These are phyloP conservation scores for Zaprionus kolodkinae DNA, from an alignment of 1,140 invertebrate species.

Conservation along the genomic window DNA sequence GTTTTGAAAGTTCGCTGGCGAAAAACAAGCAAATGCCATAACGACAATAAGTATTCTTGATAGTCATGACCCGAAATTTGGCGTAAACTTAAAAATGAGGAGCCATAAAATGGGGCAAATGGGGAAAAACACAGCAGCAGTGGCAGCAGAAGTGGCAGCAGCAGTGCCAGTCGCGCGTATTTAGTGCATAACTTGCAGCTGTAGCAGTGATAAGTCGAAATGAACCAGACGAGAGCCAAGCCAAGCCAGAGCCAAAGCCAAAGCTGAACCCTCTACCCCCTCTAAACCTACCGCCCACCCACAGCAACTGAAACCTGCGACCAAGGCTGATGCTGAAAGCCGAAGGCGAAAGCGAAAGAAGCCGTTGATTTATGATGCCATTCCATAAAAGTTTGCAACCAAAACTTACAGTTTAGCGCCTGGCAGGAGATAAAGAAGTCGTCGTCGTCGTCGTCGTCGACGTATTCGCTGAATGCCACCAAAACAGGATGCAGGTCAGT, in stretches of 20 bases:
- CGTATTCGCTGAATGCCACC: not conserved
- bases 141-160: too few relatives aligned
- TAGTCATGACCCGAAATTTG: slow-evolving; percentile 70
- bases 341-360: slow-evolving; percentile 23
- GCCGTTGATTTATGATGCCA: slow-evolving; percentile 71
- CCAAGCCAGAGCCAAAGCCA: slow-evolving; percentile 27
- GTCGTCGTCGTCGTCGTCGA: too few relatives aligned
- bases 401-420: slow-evolving; percentile 74
- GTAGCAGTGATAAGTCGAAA: slow-evolving; percentile 74
- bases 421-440: slow-evolving; percentile 65
- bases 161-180: slow-evolving; percentile 25
- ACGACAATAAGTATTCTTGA: slow-evolving; percentile 72
- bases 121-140: not conserved
- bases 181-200: slow-evolving; percentile 68
- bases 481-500: slow-evolving; percentile 3
- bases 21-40: slow-evolving; percentile 20
- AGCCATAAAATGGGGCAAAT: slow-evolving; percentile 56
- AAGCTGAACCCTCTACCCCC: not conserved
- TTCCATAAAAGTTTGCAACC: slow-evolving; percentile 59
- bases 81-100: slow-evolving; percentile 54
- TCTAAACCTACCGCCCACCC: not conserved
- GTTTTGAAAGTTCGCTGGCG: not conserved
- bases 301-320: not conserved
- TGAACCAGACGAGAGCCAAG: slow-evolving; percentile 48
- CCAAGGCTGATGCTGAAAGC: not conserved